Evolutionary conservation across 2,888 invertebrate species (phyloP), one percentile per base, ranked within the genome.

Genomic region (Coronaproctus castanopsis): DNA sequence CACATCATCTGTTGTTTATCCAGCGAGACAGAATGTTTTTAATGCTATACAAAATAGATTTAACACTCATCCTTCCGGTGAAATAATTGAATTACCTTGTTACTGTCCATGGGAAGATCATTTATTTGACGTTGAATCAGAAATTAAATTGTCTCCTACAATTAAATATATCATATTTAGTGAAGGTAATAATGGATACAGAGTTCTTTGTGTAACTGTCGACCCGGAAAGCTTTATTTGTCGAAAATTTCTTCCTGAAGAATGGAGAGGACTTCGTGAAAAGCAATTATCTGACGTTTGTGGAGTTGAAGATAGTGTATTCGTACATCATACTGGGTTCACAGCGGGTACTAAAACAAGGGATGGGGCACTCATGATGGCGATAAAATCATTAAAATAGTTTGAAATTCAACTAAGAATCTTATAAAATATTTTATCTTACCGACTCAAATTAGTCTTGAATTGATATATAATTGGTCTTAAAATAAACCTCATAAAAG

Each of bases 61-160:
- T 57, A 67, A 63, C 67, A 75, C 87, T 0, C 81, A 91, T 69
- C 66, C 76, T 14, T 83, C 85, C 58, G 95, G 95, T 0, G 79
- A 87, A 72, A 89, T 98, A 55, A 71, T 97, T 0, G 75, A 81
- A 64, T 75, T 98, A 10, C 71, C 70, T 0, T 79, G 79, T 58
- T 74, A 80, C 2, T 83, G 84, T 67, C 93, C 96, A 0, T 98
- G 95, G 95, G 89, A 89, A 68, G 83, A 87, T 59, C 95, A 96
- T 71, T 75, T 96, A 55, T 82, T 82, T 67, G 77, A 80, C 53
- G 69, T 97, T 58, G 97, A 98, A 74, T 77, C 79, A 60, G 85
- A 86, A 68, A 70, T 81, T 66, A 75, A 75, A 0, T 71, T 87
- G 3, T 74, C 75, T 2, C 78, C 80, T 3, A 69, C 76, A 52